Evolutionary conservation across 2,888 invertebrate species (phyloP), one percentile per base, ranked within the genome.

Genomic region (Kryphioiulus occultus): DNA sequence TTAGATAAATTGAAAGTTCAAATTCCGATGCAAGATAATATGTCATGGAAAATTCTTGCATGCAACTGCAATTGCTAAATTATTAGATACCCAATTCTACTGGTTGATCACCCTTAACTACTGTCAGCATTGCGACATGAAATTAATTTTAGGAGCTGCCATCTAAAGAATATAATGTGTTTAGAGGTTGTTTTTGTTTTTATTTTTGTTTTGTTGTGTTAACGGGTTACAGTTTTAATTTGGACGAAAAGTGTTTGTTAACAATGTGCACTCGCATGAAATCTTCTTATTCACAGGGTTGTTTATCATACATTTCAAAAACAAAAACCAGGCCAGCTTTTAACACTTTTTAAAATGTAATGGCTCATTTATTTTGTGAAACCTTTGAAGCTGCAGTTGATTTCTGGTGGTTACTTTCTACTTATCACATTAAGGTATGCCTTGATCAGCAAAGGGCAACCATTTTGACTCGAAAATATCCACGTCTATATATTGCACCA

Each of bases 221-320:
- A 84, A 84, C 84, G 84, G 84, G 84, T 84, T 84, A 84, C 42
- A 84, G 42, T 84, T 84, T 84, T 84, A 39, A 84, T 32, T 32
- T 84, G 84, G 84, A 84, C 35, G 84, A 35, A 32, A 35, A 22
- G 35, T 35, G 35, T 84, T 42, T 84, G 42, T 84, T 39, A 26
- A 26, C 12, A 12, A 68, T 7, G 68, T 22, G 59, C 59, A 22
- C 4, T 19, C 26, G n/a, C 68, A 68, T 12, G 68, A 12, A 68
- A 12, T 26, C 68, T 15, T n/a, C 53, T 53, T 53, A 53, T 68
- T 68, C 26, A 68, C 22, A 68, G 1, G 22, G 68, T 68, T 68
- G 26, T 68, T 26, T 53, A n/a, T 53, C 53, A 0, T n/a, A 19
- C 1, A 53, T 53, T 53, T 53, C 4, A 53, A n/a, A 53, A 53